These are phyloP conservation scores for Caprella mutica DNA, from an alignment of 2,888 invertebrate species.

Conservation along the genomic window DNA sequence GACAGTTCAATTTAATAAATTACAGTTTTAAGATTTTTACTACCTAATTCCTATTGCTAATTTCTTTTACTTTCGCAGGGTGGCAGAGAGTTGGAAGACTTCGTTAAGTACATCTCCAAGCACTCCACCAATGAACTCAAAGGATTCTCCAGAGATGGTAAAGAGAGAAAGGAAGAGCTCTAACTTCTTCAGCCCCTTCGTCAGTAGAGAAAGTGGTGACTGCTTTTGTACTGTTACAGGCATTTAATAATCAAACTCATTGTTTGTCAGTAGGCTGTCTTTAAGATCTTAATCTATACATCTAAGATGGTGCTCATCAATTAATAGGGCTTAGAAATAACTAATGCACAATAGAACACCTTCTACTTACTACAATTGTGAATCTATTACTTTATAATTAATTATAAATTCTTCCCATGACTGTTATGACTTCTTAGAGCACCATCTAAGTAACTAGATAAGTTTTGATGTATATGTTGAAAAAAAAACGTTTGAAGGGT, in stretches of 20 bases:
- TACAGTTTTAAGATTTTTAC: too few species aligned
- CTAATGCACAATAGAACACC: too few species aligned
- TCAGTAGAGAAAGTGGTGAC: not conserved
- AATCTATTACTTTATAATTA: too few species aligned
- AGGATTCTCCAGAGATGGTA: slow-evolving; percentile 74
- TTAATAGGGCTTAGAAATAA: too few species aligned
- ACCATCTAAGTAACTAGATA: too few species aligned
- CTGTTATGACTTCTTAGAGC: too few species aligned
- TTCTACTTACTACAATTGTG: too few species aligned
- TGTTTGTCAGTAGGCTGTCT: not conserved
- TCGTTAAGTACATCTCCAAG: slow-evolving; percentile 85
- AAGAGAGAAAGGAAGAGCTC: slow-evolving; percentile 53
- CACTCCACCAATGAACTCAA: slow-evolving; percentile 78
- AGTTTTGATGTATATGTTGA: too few species aligned
- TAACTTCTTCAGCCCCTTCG: slow-evolving; percentile 40
- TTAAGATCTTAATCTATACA: not conserved
- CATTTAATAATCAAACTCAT: not conserved
- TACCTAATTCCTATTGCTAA: not conserved
- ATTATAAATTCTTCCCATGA: too few species aligned
- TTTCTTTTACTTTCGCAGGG: slow-evolving; percentile 49
- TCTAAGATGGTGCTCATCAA: too few species aligned
- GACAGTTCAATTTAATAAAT: too few species aligned
- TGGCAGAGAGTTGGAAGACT: slow-evolving; percentile 84
- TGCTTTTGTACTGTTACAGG: not conserved
- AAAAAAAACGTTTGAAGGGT: too few species aligned